Evolutionary conservation across 2,113 vertebrate genomes (phyloP), one percentile per base, ranked within the genome.

Genomic region (Lamprologus sp.): DNA sequence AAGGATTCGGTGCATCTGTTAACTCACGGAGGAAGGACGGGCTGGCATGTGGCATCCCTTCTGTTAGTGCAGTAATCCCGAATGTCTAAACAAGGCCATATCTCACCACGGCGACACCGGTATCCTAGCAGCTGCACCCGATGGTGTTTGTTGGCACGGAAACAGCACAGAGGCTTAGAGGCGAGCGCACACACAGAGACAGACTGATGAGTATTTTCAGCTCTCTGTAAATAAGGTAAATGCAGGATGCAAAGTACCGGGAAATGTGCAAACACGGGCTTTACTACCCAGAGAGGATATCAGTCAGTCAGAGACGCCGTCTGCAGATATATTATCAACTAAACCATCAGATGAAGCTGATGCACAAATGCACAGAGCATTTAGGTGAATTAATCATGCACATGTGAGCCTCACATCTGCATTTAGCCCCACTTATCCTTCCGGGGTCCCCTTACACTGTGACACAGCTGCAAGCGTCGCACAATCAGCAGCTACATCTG

Each of bases 111-210:
- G 53, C 9, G 77, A 90, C 63, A 53, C 33, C 17, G 33, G 89
- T 90, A 89, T 87, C 89, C 89, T 90, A 86, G 90, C 93, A 93
- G 90, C 91, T 79, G 88, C 88, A 88, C 82, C 58, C 54, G 42
- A 33, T 68, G 35, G 87, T 55, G 73, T 79, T 79, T 84, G 89
- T 92, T 90, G 91, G 92, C 91, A 89, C 68, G 55, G 89, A 83
- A 92, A 88, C 88, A 51, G 83, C 85, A 65, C 45, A 90, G 83
- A 79, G 51, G 80, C 84, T 84, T 45, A 84, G 81, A 83, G 5
- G 26, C 73, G 45, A 31, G 45, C 45, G 0, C 73, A 33, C 42
- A 49, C 45, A 51, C 45, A 84, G 23, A 82, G 4, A 83, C 23
- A 73, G 14, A 49, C 28, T n/a, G 54, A 81, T 23, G 82, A 73